Evolutionary conservation across 2,888 invertebrate species (phyloP), one percentile per base, ranked within the genome.

Genomic region (Hoplodrina blanda): DNA sequence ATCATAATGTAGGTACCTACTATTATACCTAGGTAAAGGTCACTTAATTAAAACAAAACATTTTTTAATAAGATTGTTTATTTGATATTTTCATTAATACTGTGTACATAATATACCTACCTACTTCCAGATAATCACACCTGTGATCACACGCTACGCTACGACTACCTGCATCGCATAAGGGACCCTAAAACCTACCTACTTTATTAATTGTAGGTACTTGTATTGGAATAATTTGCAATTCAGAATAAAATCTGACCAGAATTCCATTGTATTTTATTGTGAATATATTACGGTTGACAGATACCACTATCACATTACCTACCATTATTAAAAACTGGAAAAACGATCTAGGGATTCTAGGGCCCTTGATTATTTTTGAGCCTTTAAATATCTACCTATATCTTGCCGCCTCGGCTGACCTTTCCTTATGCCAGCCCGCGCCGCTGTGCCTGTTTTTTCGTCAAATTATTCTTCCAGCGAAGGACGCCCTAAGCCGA

Each of bases 201-300:
- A 46, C 20, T n/a, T 46, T 50, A 8, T 17, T 25, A 25, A 61
- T 15, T 41, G 3, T 2, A 1, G 2, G 2, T 71, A 73, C 3
- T 15, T 64, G 52, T 50, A 64, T 54, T 71, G 71, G 25, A 53
- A 59, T 55, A 10, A 63, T 49, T 76, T 76, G 87, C 87, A 90
- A 88, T 81, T 86, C 89, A 87, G 88, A 91, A 90, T 89, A 88
- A 88, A 90, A 55, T 89, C 89, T 90, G 88, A 86, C 84, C 53
- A 73, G 71, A 60, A 62, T 33, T 44, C 30, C 6, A 25, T 4
- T 17, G 19, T 67, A 4, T 61, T 68, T 60, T 49, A 63, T 76
- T 68, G 10, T 52, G 25, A 49, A 11, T 20, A 44, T 25, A 25
- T 25, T 25, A 25, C 25, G 44, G 44, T 44, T 44, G 44, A 44